Conservation (phyloP, 2,888 invertebrate species). For the Sinodicranocentrus sp. region DNA sequence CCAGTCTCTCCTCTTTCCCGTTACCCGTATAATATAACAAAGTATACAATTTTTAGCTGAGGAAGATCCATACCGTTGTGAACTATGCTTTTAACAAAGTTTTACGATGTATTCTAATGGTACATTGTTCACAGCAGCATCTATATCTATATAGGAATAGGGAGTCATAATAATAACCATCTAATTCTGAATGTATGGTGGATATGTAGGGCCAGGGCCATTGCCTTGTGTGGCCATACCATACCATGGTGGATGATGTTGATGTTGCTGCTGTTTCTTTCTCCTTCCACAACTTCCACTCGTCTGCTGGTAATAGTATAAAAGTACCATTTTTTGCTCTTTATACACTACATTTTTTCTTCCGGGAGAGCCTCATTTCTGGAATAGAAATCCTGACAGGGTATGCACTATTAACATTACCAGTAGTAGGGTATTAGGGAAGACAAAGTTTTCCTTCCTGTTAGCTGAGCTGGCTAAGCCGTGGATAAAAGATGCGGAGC, state of each 20-base stretch:
- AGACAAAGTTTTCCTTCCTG: constrained; percentile 32
- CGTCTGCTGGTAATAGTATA: neutral
- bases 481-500: constrained; percentile 28
- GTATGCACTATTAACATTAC: constrained; percentile 18
- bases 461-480: constrained; percentile 16
- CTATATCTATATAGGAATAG: no score
- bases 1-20: neutral
- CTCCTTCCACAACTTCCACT: constrained; percentile 9
- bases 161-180: no score
- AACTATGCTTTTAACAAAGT: no score
- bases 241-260: constrained; percentile 23
- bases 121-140: constrained; percentile 41
- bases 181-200: no score
- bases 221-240: constrained; percentile 47
- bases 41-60: neutral
- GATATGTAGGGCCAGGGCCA: constrained; percentile 28
- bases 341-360: constrained; percentile 15
- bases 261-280: constrained; percentile 36
- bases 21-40: no score
- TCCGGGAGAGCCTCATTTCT: constrained; percentile 42
- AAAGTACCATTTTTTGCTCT: constrained; percentile 14
- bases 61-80: no score
- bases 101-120: constrained; percentile 38
- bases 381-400: constrained; percentile 2
- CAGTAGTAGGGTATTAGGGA: constrained; percentile 29